Conservation (phyloP, 2,113 vertebrate genomes). For the Cygnus atratus region DNA sequence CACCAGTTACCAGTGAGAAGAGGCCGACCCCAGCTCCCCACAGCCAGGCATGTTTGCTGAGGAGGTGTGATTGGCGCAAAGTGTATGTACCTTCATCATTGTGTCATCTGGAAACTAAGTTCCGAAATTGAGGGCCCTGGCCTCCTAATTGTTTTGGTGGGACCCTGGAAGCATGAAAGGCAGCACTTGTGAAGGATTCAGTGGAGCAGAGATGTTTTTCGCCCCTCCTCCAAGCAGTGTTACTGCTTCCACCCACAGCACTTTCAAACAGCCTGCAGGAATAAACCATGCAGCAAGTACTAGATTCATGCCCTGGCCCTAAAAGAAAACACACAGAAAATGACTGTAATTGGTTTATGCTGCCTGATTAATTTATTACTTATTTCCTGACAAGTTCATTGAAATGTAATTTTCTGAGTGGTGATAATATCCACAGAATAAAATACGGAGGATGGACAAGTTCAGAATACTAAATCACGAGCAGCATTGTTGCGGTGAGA, state of each 20-base stretch:
- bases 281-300: neutral
- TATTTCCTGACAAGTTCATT: conserved; percentile 70
- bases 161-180: neutral
- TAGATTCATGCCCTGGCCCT: neutral
- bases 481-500: neutral
- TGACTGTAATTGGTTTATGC: conserved; percentile 60
- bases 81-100: neutral
- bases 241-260: neutral
- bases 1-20: too few relatives aligned
- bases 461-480: conserved; percentile 32
- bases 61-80: neutral
- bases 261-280: neutral
- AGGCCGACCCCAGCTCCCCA: too few relatives aligned
- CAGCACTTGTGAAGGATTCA: neutral
- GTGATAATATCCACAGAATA: conserved; percentile 58
- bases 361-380: conserved; percentile 68
- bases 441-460: conserved; percentile 58
- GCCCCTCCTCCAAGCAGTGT: neutral
- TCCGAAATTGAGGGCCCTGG: neutral
- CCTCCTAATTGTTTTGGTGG: neutral
- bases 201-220: neutral
- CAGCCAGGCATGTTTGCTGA: too few relatives aligned
- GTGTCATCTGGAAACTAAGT: neutral
- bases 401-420: conserved; percentile 71
- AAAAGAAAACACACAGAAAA: conserved; percentile 46